Evolutionary conservation across 2,113 vertebrate species (phyloP).

Genomic region (Pica pica): DNA sequence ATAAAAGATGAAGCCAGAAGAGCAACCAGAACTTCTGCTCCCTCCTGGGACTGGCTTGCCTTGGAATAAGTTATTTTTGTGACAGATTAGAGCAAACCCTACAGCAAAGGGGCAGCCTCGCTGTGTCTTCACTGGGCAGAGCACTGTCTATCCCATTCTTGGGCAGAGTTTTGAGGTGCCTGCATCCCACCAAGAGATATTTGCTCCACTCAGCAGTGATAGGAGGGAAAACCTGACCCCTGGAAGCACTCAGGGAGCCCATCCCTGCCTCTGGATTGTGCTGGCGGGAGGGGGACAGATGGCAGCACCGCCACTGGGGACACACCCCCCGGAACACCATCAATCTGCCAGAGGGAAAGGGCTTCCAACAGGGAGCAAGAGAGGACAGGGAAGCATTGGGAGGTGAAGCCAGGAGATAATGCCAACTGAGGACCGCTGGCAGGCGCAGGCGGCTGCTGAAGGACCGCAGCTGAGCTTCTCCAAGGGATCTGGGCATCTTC

Average conservation of each 20-base stretch:
- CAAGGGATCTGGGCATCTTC: not conserved
- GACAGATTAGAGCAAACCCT: not conserved
- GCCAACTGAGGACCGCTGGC: not conserved
- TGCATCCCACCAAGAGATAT: not conserved
- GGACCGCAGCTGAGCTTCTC: not conserved
- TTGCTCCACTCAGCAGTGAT: not conserved
- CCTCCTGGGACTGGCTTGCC: not conserved
- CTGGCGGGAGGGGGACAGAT: slow-evolving; percentile 2
- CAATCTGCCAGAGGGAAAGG: slow-evolving; percentile 9
- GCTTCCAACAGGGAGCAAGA: not conserved
- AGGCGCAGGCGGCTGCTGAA: not conserved
- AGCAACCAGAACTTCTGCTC: not conserved
- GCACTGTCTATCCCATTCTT: not conserved
- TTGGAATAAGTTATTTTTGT: not conserved
- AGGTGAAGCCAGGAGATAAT: not conserved
- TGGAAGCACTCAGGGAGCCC: not conserved
- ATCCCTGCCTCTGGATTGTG: not conserved
- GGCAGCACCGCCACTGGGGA: not conserved
- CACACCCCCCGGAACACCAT: not conserved
- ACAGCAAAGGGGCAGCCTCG: not conserved
- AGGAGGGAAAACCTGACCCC: not conserved
- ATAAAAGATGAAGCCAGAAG: slow-evolving; percentile 40
- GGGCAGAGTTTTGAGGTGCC: not conserved
- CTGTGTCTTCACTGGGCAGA: not conserved
- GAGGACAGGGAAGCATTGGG: not conserved